These are phyloP conservation scores for Tholera decimalis DNA, from an alignment of 2,888 invertebrate genomes.

Conservation along the genomic window DNA sequence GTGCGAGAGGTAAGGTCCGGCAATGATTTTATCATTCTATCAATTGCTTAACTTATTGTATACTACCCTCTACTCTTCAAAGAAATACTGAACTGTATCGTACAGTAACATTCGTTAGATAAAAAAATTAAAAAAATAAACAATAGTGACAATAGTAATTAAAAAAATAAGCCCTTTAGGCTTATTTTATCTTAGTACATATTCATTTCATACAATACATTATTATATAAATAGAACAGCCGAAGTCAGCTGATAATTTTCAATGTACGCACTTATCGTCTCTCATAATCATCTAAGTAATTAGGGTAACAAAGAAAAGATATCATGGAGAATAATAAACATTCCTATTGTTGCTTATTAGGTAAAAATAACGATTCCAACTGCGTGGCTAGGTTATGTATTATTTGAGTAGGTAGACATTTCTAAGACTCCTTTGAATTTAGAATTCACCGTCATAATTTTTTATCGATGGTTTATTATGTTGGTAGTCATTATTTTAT, in stretches of 20 bases:
- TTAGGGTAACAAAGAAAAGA: conserved; percentile 51
- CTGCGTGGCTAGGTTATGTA: neutral
- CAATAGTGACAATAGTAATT: no score
- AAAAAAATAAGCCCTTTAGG: no score
- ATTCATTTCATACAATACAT: conserved; percentile 9
- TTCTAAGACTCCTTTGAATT: neutral
- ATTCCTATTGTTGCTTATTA: neutral
- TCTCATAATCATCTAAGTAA: conserved; percentile 45
- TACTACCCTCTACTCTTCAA: conserved; percentile 9
- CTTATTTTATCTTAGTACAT: neutral
- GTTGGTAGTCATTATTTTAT: neutral
- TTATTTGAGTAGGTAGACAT: neutral
- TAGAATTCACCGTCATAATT: neutral
- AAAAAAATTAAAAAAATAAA: conserved; percentile 1
- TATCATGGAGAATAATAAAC: conserved; percentile 28
- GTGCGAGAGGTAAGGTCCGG: conserved; percentile 86
- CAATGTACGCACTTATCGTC: conserved; percentile 18
- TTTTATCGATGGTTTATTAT: neutral
- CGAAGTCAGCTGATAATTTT: conserved; percentile 16
- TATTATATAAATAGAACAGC: conserved; percentile 13
- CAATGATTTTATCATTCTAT: conserved; percentile 24
- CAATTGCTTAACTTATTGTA: neutral
- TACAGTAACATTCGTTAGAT: neutral
- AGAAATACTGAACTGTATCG: neutral
- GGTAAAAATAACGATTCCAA: conserved; percentile 2